Percentiles rank a stretch among this genome's conserved stretches.
These are phyloP conservation scores for Acleris emargana DNA, from an alignment of 2,888 invertebrate species.

Conservation along the genomic window DNA sequence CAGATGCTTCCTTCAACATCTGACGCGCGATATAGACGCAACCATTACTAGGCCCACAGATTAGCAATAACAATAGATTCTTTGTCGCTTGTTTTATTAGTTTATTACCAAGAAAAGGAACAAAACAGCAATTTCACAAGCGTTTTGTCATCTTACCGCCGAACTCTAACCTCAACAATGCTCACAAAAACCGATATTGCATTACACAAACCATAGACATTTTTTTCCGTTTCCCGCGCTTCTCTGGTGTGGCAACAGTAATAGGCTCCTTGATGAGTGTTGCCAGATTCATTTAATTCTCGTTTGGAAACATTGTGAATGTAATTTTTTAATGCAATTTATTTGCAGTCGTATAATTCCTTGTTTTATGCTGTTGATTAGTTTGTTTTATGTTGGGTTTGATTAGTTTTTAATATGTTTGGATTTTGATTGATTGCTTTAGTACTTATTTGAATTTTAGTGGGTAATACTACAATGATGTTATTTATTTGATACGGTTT, in stretches of 20 bases:
- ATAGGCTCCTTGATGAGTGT: slow-evolving; percentile 19
- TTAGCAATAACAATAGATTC: too few relatives aligned
- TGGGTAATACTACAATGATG: too few relatives aligned
- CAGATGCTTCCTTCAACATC: too few relatives aligned
- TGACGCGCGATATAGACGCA: too few relatives aligned
- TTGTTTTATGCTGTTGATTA: not conserved
- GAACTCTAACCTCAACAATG: slow-evolving; percentile 3
- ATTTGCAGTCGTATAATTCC: not conserved
- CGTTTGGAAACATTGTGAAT: slow-evolving; percentile 17
- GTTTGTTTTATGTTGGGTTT: not conserved
- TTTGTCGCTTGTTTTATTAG: too few relatives aligned
- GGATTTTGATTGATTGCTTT: too few relatives aligned
- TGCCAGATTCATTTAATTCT: slow-evolving; percentile 22
- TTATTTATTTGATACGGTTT: too few relatives aligned
- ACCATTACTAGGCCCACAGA: too few relatives aligned
- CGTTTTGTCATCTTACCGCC: not conserved
- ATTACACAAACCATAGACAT: slow-evolving; percentile 16
- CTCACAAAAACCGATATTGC: slow-evolving; percentile 2
- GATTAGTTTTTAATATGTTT: not conserved
- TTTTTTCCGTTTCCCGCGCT: slow-evolving; percentile 22
- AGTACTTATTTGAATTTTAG: too few relatives aligned
- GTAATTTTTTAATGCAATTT: slow-evolving; percentile 27
- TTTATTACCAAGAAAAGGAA: too few relatives aligned
- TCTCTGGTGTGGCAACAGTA: slow-evolving; percentile 25
- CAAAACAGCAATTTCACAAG: not conserved